These are phyloP conservation scores for Eulemur coronatus DNA, from an alignment of 2,797 vertebrate genomes.

Conservation along the genomic window DNA sequence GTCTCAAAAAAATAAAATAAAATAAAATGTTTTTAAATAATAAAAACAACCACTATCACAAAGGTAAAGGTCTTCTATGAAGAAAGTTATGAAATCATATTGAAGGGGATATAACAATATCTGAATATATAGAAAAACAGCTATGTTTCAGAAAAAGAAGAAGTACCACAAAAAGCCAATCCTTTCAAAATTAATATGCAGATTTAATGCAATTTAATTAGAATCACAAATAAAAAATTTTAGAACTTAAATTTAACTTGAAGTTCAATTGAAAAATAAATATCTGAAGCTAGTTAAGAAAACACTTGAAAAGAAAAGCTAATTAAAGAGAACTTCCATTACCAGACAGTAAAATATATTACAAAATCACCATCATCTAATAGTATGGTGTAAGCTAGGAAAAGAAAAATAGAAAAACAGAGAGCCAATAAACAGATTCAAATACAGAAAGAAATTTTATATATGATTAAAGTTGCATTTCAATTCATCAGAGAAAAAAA, in stretches of 20 bases:
- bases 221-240: background rate
- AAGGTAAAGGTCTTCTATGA: conserved; percentile 10
- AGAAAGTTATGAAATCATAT: conserved; percentile 2
- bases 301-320: background rate
- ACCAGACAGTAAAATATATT: conserved; percentile 33
- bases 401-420: background rate
- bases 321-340: background rate
- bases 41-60: background rate
- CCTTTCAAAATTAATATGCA: conserved; percentile 22
- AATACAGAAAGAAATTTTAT: background rate
- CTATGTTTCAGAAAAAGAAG: background rate
- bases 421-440: background rate
- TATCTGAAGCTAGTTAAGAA: background rate
- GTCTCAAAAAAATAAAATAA: background rate
- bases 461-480: conserved; percentile 12
- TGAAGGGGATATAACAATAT: background rate
- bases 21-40: background rate
- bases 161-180: background rate
- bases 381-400: background rate
- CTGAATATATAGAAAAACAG: background rate
- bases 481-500: conserved; percentile 1
- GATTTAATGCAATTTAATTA: conserved; percentile 22
- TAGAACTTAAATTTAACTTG: conserved; percentile 11
- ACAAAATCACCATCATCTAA: conserved; percentile 29
- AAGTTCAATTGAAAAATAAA: conserved; percentile 36